Conservation (phyloP, 2,113 vertebrate genomes). For the Nibea coibor region DNA sequence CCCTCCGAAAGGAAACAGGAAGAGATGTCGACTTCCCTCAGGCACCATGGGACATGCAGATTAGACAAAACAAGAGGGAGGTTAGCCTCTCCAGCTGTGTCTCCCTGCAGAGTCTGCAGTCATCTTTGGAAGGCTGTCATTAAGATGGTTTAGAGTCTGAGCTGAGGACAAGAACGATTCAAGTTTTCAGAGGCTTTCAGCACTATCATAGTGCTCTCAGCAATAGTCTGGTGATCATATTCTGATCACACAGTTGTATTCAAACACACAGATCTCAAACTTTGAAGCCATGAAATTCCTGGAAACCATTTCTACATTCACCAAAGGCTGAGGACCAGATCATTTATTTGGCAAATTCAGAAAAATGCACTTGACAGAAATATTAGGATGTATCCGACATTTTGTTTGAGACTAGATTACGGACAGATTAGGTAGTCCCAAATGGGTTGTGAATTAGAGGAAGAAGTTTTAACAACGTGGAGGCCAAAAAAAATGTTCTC, state of each 20-base stretch:
- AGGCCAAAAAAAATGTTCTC: too few relatives aligned
- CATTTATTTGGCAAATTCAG: neutral
- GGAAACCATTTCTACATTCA: neutral
- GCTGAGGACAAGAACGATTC: neutral
- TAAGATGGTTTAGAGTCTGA: constrained; percentile 1
- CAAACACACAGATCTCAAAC: too few relatives aligned
- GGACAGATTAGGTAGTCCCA: too few relatives aligned
- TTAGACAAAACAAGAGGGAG: constrained; percentile 87
- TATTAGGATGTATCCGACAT: neutral
- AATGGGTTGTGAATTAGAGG: too few relatives aligned
- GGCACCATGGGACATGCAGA: constrained; percentile 84
- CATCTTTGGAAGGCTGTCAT: constrained; percentile 16
- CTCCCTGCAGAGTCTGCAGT: constrained; percentile 50
- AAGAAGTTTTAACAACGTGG: too few relatives aligned
- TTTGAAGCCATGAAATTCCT: neutral
- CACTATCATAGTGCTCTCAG: neutral
- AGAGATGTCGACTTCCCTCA: constrained; percentile 82
- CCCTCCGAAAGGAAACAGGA: constrained; percentile 82
- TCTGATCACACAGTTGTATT: neutral
- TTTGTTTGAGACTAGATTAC: neutral
- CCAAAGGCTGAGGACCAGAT: neutral
- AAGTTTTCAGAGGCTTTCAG: neutral
- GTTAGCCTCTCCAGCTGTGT: constrained; percentile 50
- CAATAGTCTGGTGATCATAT: neutral
- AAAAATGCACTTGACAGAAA: neutral